Conservation (phyloP, 2,113 vertebrate genomes). For the Ochotona princeps region DNA sequence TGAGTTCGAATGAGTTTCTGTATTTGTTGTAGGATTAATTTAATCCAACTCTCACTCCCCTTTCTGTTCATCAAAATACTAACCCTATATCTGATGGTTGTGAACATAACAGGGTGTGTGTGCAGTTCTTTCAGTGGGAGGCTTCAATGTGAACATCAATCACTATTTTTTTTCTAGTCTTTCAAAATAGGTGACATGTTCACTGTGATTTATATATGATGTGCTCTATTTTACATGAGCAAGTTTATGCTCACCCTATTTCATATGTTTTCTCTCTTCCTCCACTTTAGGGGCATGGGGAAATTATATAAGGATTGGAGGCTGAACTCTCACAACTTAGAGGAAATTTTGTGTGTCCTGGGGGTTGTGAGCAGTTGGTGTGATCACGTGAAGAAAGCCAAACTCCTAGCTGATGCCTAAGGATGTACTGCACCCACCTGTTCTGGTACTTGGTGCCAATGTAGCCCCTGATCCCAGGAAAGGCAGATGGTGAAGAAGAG, state of each 20-base stretch:
- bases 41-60: neutral
- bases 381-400: neutral
- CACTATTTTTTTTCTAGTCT: neutral
- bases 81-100: too few relatives aligned
- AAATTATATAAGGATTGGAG: neutral
- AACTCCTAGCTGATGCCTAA: too few relatives aligned
- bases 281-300: neutral
- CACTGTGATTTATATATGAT: too few relatives aligned
- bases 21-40: neutral
- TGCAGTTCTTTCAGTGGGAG: neutral
- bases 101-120: too few relatives aligned
- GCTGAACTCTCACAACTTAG: neutral
- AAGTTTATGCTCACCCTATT: neutral
- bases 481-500: neutral
- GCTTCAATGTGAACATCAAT: fast-evolving
- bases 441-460: fast-evolving
- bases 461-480: neutral
- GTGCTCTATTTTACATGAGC: neutral
- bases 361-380: neutral
- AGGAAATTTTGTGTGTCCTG: neutral
- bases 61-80: neutral
- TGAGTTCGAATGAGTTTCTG: neutral
- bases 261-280: neutral
- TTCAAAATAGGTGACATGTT: neutral
- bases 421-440: neutral